Conservation (phyloP, 2,113 vertebrate genomes). For the Eidolon helvum region DNA sequence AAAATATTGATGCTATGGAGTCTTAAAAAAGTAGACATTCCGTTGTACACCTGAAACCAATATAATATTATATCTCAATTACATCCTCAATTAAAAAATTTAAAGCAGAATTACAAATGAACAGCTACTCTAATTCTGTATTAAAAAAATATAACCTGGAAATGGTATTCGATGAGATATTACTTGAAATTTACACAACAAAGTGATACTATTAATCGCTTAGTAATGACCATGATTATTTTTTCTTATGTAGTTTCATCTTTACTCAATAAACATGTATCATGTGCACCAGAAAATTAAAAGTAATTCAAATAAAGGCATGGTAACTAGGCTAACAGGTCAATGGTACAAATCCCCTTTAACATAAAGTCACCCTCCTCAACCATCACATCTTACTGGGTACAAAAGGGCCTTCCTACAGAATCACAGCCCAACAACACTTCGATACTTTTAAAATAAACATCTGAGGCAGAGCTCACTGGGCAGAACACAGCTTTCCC, state of each 20-base stretch:
- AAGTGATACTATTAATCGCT: background rate
- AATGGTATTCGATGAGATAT: background rate
- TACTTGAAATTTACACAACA: background rate
- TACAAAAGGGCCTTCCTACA: background rate
- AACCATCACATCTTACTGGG: background rate
- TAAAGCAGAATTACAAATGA: background rate
- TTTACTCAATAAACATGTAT: background rate
- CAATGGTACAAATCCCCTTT: background rate
- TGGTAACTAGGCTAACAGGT: background rate
- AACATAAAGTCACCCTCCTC: background rate
- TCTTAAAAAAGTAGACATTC: background rate
- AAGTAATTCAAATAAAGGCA: slow-evolving; percentile 38
- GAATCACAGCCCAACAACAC: background rate
- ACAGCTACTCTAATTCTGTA: background rate
- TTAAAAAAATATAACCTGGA: background rate
- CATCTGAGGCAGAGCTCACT: background rate
- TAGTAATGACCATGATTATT: background rate
- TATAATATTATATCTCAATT: background rate
- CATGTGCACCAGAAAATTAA: slow-evolving; percentile 28
- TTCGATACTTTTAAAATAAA: background rate
- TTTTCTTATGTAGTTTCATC: background rate
- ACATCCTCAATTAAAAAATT: background rate
- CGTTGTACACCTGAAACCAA: background rate
- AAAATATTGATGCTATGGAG: background rate
- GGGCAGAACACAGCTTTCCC: background rate